Base-by-base conservation (phyloP, 2,797 vertebrate species). In the Hylomyscus alleni region DNA sequence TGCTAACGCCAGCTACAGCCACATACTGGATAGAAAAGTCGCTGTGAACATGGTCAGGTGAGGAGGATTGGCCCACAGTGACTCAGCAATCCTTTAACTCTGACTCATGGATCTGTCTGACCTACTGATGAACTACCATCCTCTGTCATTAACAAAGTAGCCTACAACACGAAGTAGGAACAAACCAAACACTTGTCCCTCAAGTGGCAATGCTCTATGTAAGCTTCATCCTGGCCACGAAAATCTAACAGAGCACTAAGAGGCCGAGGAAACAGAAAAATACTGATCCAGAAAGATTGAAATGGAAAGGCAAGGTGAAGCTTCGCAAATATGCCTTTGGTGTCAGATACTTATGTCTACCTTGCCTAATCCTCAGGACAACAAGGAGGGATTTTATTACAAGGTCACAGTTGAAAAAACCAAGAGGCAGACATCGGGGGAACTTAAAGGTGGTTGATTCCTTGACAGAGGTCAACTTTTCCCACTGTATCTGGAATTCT, bases 401-500 rank as follows among this genome's bases (percentile, higher is more conserved):
- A 83, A 34, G 26, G 72, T 84, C 47, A 87, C 4, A 97, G 58
- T 54, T 22, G n/a, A 90, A 6, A 95, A 84, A 95, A 75, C 9
- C 73, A 47, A 93, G 47, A n/a, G 34, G 78, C 31, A 90, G 56
- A 80, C 34, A 34, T 29, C 44, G 40, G 58, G 19, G 10, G 26
- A n/a, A 65, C 13, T 4, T 22, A 93, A 47, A 34, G 31, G 12
- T 17, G 73, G 6, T 37, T 80, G 67, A 78, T 29, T 5, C 47
- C n/a, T 90, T 83, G 62, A 17, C 13, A 67, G 89, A 91, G 89
- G 24, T 47, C 47, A 50, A 58, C 6, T 76, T 95, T 58, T 73
- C 52, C 65, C 4, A 10, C 34, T 52, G 44, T 4, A 50, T 2
- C 58, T 83, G 81, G 22, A 89, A 37, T 31, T 58, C 17, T 93